Evolutionary conservation across 2,888 invertebrate genomes (phyloP).

Genomic region (Temnothorax ravouxi): DNA sequence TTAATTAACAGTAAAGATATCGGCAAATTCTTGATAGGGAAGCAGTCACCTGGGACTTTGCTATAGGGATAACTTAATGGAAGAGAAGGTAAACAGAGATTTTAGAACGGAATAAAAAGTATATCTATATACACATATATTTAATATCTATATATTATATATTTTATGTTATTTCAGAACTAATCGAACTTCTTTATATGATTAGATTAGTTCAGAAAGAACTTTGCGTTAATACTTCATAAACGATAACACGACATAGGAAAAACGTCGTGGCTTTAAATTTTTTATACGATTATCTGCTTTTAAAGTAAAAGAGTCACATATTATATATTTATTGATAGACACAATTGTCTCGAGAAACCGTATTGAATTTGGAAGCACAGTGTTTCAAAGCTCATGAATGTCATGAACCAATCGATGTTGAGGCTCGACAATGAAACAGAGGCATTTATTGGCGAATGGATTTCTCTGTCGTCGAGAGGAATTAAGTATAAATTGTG

Average conservation of each 20-base stretch:
- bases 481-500: slow-evolving; percentile 45
- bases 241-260: background rate
- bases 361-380: slow-evolving; percentile 26
- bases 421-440: slow-evolving; percentile 19
- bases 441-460: slow-evolving; percentile 46
- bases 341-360: slow-evolving; percentile 19
- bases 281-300: background rate
- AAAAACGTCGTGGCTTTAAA: background rate
- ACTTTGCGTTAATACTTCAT: background rate
- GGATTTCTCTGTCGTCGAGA: slow-evolving; percentile 34
- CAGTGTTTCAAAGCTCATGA: slow-evolving; percentile 24
- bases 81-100: background rate
- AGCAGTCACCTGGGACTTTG: background rate
- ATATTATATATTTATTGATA: background rate
- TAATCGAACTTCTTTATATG: background rate
- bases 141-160: background rate
- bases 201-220: background rate
- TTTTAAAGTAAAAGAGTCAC: background rate
- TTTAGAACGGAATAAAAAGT: background rate
- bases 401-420: slow-evolving; percentile 37
- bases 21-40: background rate
- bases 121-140: background rate
- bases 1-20: background rate
- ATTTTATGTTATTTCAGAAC: background rate
- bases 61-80: background rate